phyloP scores from a whole-genome alignment of 2,797 vertebrate species.

The Malacoctenus gilli region DNA sequence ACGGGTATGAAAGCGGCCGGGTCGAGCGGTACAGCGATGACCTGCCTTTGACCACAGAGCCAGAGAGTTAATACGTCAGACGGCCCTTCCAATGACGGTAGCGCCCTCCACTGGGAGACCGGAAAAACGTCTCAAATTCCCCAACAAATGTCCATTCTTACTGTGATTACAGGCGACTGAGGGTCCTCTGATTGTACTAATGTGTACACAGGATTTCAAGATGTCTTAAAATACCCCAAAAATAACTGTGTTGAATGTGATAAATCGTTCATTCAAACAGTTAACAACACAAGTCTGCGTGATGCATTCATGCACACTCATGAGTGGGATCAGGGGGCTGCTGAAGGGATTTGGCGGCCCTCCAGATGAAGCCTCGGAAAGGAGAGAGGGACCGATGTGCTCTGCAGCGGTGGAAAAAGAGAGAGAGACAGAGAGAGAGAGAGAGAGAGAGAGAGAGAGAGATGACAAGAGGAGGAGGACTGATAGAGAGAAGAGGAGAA shows the following conservation, averaged over 20 bases:
- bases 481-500: constrained; percentile 48
- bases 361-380: constrained; percentile 62
- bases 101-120: constrained; percentile 71
- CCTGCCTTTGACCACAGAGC: constrained; percentile 47
- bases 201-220: no score
- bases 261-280: no score
- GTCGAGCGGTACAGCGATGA: constrained; percentile 12
- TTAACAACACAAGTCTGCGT: no score
- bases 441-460: constrained; percentile 36
- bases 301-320: constrained; percentile 13
- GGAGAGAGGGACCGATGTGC: constrained; percentile 41
- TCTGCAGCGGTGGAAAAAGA: constrained; percentile 67
- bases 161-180: no score
- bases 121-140: background rate
- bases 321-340: constrained; percentile 27
- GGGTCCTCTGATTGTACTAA: no score
- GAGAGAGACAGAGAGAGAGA: constrained; percentile 41
- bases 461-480: constrained; percentile 39
- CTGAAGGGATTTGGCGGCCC: constrained; percentile 34
- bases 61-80: constrained; percentile 12
- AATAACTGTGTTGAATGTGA: no score
- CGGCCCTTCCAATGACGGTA: constrained; percentile 31
- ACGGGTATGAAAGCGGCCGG: background rate
- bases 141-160: background rate
- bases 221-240: no score